Evolutionary conservation across 2,888 invertebrate genomes (phyloP).

Genomic region (Elysia crispata): DNA sequence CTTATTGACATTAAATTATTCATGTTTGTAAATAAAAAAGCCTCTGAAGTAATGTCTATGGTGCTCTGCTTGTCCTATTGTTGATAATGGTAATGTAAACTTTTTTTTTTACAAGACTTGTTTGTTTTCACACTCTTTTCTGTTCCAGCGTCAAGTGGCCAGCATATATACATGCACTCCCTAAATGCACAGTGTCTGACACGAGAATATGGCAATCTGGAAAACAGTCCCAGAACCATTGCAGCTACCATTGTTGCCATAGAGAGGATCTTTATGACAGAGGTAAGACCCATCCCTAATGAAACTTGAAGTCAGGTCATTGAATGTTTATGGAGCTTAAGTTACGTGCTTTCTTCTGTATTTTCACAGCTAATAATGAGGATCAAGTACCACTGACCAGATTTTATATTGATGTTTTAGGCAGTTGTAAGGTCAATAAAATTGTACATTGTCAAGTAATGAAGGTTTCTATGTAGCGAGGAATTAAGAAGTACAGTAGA

Average conservation of each 20-base stretch:
- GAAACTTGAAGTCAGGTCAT: no score
- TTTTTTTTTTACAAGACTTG: background rate
- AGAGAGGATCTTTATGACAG: slow-evolving; percentile 90
- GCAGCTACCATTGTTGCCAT: slow-evolving; percentile 90
- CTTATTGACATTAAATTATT: no score
- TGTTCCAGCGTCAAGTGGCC: slow-evolving; percentile 88
- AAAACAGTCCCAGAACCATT: slow-evolving; percentile 86
- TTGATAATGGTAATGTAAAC: no score
- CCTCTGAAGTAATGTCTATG: background rate
- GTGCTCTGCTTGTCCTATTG: background rate
- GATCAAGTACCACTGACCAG: no score
- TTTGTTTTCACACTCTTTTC: background rate
- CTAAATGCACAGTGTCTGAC: slow-evolving; percentile 93
- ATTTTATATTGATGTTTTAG: no score
- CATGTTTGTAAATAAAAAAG: background rate
- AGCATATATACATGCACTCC: slow-evolving; percentile 93
- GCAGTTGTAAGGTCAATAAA: no score
- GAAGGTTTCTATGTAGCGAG: no score
- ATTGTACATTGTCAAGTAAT: no score
- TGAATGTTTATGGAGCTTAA: no score
- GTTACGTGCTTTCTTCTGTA: no score
- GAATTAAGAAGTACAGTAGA: no score
- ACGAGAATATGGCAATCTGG: slow-evolving; percentile 89
- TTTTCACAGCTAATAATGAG: no score
- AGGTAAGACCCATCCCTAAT: slow-evolving; percentile 77